A percentile compares a stretch with the other conserved stretches of the same genome.
phyloP scores from a whole-genome alignment of 1,140 invertebrate genomes.

The Lasaia peninsularis region DNA sequence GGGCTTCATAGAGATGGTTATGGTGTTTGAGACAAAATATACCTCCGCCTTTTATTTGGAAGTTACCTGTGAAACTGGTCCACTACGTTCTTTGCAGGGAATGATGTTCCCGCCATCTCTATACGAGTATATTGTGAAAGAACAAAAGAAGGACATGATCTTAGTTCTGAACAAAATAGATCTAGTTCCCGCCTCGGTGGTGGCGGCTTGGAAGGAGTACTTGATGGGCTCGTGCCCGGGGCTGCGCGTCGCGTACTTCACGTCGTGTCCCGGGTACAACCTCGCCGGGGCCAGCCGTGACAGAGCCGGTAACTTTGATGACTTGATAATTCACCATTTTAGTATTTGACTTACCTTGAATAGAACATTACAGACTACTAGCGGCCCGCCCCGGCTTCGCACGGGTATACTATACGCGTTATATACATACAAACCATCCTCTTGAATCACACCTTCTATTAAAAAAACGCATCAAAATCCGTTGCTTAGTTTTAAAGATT shows the following conservation, averaged over 20 bases:
- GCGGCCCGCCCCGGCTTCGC: too few relatives aligned
- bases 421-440: too few relatives aligned
- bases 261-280: constrained; percentile 89
- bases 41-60: too few relatives aligned
- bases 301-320: constrained; percentile 66
- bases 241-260: constrained; percentile 88
- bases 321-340: too few relatives aligned
- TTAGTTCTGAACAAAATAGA: constrained; percentile 96
- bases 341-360: too few relatives aligned
- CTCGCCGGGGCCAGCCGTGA: constrained; percentile 76
- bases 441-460: too few relatives aligned
- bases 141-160: constrained; percentile 89
- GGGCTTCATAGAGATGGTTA: too few relatives aligned
- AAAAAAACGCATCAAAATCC: too few relatives aligned
- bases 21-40: too few relatives aligned
- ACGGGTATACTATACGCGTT: too few relatives aligned
- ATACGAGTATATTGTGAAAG: constrained; percentile 87
- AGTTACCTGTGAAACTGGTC: neutral
- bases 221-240: constrained; percentile 85
- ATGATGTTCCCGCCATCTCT: constrained; percentile 94
- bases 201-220: constrained; percentile 93
- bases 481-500: too few relatives aligned
- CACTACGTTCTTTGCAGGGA: constrained; percentile 58
- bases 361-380: too few relatives aligned
- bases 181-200: constrained; percentile 87